Base-by-base conservation (phyloP, 2,888 invertebrate genomes). In the Lycaena phlaeas region DNA sequence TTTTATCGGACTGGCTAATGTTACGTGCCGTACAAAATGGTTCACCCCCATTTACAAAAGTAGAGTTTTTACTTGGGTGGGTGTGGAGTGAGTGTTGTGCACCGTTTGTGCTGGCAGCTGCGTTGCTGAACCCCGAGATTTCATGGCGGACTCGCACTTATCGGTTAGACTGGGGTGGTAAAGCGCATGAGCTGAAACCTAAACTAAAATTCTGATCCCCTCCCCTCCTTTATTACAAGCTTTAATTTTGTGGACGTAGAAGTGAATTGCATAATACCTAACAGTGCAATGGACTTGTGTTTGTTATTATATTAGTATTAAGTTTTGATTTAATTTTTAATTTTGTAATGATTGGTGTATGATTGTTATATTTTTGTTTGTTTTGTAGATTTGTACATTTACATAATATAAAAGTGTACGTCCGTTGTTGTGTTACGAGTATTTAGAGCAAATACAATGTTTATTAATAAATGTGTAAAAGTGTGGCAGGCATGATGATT, bases 11-110 rank as follows among this genome's bases (percentile, higher is more conserved):
- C 84, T 99, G 97, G 93, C 85, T 95, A 59, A 88, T 99, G 57
- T 86, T 98, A 57, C 90, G 92, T 50, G 88, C 94, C 51, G 92
- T 97, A 56, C 96, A 94, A 89, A 95, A 96, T 71, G 95, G 96
- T 30, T 90, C 96, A 29, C 86, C 98, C 53, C 94, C 97, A 11
- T 97, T 98, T 81, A 95, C 92, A 58, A 96, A 97, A 86, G 92
- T 95, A 68, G 96, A 97, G 74, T 98, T 96, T 69, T 90, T 97
- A 39, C 88, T 96, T 41, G 96, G 94, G 18, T 99, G 98, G 98
- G 82, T 96, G 60, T 92, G 97, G 76, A 91, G 97, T 48, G 98
- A 98, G 86, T 86, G 90, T 38, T 92, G 93, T 54, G 94, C 97
- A 48, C 94, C 97, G 2, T 93, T 95, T 64, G 87, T 97, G 48